phyloP scores from a whole-genome alignment of 2,113 vertebrate genomes.

The Oryzias curvinotus region DNA sequence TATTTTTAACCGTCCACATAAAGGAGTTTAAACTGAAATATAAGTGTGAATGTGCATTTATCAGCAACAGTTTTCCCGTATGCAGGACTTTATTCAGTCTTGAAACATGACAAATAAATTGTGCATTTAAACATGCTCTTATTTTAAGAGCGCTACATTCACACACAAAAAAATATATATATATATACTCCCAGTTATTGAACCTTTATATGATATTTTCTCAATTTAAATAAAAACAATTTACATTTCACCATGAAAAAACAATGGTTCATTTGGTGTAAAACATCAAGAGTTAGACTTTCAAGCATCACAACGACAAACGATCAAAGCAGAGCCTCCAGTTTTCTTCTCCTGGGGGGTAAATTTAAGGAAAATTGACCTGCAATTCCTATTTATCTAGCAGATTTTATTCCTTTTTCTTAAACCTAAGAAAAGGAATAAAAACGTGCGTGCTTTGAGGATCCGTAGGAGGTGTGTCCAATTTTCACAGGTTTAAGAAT shows the following conservation, averaged over 20 bases:
- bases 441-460: too few relatives aligned
- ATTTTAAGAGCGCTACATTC: slow-evolving; percentile 22
- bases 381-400: too few relatives aligned
- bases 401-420: too few relatives aligned
- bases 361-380: too few relatives aligned
- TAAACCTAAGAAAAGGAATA: too few relatives aligned
- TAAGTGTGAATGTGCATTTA: neutral
- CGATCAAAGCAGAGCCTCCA: too few relatives aligned
- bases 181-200: neutral
- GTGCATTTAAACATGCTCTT: slow-evolving; percentile 16
- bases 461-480: neutral
- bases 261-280: too few relatives aligned
- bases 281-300: too few relatives aligned
- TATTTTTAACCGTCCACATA: too few relatives aligned
- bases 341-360: too few relatives aligned
- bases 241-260: neutral
- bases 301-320: too few relatives aligned
- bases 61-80: neutral
- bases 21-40: too few relatives aligned
- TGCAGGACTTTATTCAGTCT: slow-evolving; percentile 19
- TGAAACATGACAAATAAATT: neutral
- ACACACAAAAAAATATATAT: slow-evolving; percentile 18
- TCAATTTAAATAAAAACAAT: neutral
- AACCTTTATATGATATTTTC: neutral
- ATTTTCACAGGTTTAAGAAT: neutral